Evolutionary conservation across 2,797 vertebrate genomes (phyloP).

Genomic region (Sparidentex hasta): DNA sequence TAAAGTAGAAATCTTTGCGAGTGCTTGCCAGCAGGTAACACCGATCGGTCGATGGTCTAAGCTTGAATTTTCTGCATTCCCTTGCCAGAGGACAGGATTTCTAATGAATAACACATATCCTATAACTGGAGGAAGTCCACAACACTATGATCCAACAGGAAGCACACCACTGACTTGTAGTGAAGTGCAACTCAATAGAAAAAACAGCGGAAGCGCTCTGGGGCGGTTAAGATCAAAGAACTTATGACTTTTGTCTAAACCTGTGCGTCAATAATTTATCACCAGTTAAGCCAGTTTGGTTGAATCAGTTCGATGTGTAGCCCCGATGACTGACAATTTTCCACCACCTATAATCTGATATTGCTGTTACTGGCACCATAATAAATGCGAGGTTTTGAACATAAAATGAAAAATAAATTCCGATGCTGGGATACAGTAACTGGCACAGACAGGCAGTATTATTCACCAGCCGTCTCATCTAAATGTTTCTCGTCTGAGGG

Average conservation of each 20-base stretch:
- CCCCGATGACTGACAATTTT: neutral
- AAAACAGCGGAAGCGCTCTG: constrained; percentile 61
- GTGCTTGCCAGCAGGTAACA: constrained; percentile 64
- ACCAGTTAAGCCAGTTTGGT: constrained; percentile 35
- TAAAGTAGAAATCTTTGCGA: constrained; percentile 34
- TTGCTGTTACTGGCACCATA: neutral
- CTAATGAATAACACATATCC: constrained; percentile 79
- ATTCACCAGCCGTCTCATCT: constrained; percentile 8
- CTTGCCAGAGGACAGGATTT: constrained; percentile 73
- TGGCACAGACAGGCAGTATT: constrained; percentile 7
- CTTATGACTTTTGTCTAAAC: constrained; percentile 56
- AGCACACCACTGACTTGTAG: constrained; percentile 64
- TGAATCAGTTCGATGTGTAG: constrained; percentile 11
- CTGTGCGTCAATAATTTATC: constrained; percentile 46
- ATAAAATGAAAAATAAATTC: neutral
- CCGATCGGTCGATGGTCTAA: constrained; percentile 61
- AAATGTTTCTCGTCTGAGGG: constrained; percentile 1
- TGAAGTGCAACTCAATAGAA: constrained; percentile 61
- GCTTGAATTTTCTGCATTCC: constrained; percentile 66
- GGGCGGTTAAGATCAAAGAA: constrained; percentile 71
- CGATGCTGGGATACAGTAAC: constrained; percentile 2
- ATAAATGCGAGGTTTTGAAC: neutral
- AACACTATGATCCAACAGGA: constrained; percentile 70
- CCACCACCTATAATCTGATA: too few relatives aligned
- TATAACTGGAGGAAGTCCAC: constrained; percentile 71